Evolutionary conservation across 2,113 vertebrate genomes (phyloP), one percentile per base, ranked within the genome.

Genomic region (Porphyrio hochstetteri): DNA sequence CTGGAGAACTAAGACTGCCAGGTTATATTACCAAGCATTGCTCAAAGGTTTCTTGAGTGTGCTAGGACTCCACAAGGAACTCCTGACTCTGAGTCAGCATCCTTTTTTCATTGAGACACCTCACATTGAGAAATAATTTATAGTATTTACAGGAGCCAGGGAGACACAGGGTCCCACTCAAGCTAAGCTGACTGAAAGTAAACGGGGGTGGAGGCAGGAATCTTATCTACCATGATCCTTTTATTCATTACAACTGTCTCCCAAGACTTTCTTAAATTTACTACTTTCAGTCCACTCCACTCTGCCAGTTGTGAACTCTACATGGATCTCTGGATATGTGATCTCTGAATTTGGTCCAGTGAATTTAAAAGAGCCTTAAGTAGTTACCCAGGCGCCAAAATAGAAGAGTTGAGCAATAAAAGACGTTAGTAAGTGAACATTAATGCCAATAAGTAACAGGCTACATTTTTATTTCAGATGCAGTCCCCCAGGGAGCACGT

Each of bases 371-470:
- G 69, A 88, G n/a, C 16, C 15, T 81, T 81, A 83, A 88, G 60
- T 53, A 82, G 76, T 77, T 88, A 92, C 56, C 29, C 86, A 96
- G 92, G 90, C 9, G 35, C 88, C 86, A 95, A 94, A 96, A 92
- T 64, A 86, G 80, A 94, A 93, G 60, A 92, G 80, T 65, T 71
- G 68, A 92, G 76, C 80, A 95, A 81, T 95, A 88, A 94, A 95
- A 95, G 60, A 90, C 20, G 1, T 95, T 88, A 91, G 72, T 84
- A 82, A 92, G 72, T 61, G 80, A 96, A 93, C 76, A 42, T 88
- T 94, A 95, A 93, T 93, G 88, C 71, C 90, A 88, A 44, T 93
- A 96, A 95, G 92, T 92, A 93, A 94, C 77, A 92, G 56, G 65
- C 76, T 93, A 60, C 27, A 4, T 92, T 92, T 94, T 96, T 86